Evolutionary conservation across 2,888 invertebrate species (phyloP).

Genomic region (Catocala nupta): DNA sequence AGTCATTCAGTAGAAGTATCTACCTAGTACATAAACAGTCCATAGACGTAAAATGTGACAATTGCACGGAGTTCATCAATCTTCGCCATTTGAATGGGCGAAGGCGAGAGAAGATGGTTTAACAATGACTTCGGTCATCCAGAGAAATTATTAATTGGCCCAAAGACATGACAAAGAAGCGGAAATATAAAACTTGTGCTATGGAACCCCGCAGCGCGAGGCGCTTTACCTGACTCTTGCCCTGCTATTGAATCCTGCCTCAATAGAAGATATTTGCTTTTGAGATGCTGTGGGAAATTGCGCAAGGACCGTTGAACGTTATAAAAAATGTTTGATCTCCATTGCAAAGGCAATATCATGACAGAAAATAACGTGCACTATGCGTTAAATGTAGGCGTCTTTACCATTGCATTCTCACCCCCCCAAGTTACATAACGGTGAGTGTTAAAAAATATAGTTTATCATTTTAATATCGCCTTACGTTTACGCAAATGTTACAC

Average conservation of each 20-base stretch:
- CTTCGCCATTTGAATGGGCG: conserved; percentile 77
- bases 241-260: conserved; percentile 80
- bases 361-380: conserved; percentile 60
- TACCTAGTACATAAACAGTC: conserved; percentile 72
- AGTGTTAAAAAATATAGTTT: conserved; percentile 6
- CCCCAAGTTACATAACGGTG: conserved; percentile 49
- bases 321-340: conserved; percentile 68
- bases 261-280: conserved; percentile 83
- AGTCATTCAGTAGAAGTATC: conserved; percentile 63
- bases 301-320: conserved; percentile 75
- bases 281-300: conserved; percentile 85
- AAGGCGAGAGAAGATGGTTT: conserved; percentile 66
- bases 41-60: conserved; percentile 82
- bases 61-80: conserved; percentile 84
- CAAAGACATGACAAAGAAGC: conserved; percentile 82
- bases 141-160: conserved; percentile 86
- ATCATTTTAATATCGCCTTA: no score
- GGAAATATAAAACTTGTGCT: conserved; percentile 86
- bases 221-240: conserved; percentile 87
- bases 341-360: conserved; percentile 69
- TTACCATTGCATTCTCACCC: conserved; percentile 64
- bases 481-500: no score
- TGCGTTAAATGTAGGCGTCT: conserved; percentile 62
- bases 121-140: conserved; percentile 85
- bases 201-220: conserved; percentile 80